Percentiles rank a stretch among this genome's conserved stretches.
These are phyloP conservation scores for Pogonomyrmex barbatus DNA, from an alignment of 1,140 invertebrate genomes.

Conservation along the genomic window DNA sequence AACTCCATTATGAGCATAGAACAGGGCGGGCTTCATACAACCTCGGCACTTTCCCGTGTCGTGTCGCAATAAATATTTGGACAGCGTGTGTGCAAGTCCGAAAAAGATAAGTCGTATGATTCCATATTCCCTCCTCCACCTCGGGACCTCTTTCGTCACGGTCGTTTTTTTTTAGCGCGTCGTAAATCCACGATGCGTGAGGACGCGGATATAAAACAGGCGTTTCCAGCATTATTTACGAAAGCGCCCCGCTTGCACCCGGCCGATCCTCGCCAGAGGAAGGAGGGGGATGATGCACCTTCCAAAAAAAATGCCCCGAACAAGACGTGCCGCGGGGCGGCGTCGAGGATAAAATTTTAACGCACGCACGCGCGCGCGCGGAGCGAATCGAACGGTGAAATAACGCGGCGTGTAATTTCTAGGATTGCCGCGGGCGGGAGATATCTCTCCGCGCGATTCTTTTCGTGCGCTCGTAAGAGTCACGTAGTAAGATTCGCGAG, in stretches of 20 bases:
- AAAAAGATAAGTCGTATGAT: conserved; percentile 49
- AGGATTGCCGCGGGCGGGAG: not conserved
- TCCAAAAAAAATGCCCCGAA: not conserved
- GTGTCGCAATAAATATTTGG: conserved; percentile 52
- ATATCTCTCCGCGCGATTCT: not conserved
- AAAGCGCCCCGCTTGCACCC: not conserved
- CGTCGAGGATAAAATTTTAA: not conserved
- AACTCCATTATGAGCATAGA: conserved; percentile 61
- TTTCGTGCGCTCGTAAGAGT: not conserved
- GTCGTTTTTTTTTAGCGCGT: conserved; percentile 38
- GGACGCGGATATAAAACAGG: conserved; percentile 30
- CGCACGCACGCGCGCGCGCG: no score
- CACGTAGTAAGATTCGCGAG: not conserved
- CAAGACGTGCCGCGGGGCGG: no score
- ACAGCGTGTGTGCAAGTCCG: conserved; percentile 46
- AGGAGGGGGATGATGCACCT: not conserved
- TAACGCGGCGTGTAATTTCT: not conserved
- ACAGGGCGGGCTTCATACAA: conserved; percentile 20
- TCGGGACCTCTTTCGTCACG: no score
- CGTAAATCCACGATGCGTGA: conserved; percentile 29
- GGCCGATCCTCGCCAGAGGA: not conserved
- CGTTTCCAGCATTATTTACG: conserved; percentile 49
- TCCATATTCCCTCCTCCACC: conserved; percentile 25
- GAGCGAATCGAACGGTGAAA: not conserved
- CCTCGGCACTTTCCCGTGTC: conserved; percentile 40